Evolutionary conservation across 1,140 invertebrate species (phyloP), one percentile per base, ranked within the genome.

Genomic region (Onthophagus taurus): DNA sequence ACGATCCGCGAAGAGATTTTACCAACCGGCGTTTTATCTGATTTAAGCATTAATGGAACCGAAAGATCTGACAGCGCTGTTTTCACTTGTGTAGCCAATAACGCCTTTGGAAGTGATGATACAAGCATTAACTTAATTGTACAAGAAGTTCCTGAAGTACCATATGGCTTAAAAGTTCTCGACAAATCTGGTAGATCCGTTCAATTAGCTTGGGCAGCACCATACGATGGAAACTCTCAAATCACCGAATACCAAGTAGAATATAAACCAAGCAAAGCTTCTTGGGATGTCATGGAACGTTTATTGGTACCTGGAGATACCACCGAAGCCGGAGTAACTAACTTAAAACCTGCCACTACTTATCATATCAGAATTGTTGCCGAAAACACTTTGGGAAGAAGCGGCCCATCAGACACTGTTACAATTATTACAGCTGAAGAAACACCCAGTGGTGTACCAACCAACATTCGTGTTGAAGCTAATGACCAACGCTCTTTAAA

Each of bases 81-180:
- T 2, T 97, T 95, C 61, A 94, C 89, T 18, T 97, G 94, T 59
- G 83, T 90, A 4, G 92, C 91, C 1, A 90, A 88, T 3, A 97
- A 97, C 68, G 83, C 87, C 14, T 93, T 95, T 64, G 93, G 93
- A 13, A 89, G 85, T 52, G 92, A 96, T 63, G 89, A 95, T 55
- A 92, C 91, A 11, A 92, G 86, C 60, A 93, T 95, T 59, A 91
- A 93, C 61, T 82, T 97, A 70, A 92, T 94, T 57, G 85, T 96
- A 47, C 91, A 95, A 82, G 93, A 97, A 76, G 84, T 85, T 23
- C 92, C 94, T 3, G 92, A 96, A 72, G 80, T 89, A 37, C 91
- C 93, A 0, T 85, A 85, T 58, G 85, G 86, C 52, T 65, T 95
- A 12, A 92, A 90, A 67, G 86, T 97, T 14, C 68, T 93, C 26